Evolutionary conservation across 2,797 vertebrate species (phyloP).

Genomic region (Agapornis canus): DNA sequence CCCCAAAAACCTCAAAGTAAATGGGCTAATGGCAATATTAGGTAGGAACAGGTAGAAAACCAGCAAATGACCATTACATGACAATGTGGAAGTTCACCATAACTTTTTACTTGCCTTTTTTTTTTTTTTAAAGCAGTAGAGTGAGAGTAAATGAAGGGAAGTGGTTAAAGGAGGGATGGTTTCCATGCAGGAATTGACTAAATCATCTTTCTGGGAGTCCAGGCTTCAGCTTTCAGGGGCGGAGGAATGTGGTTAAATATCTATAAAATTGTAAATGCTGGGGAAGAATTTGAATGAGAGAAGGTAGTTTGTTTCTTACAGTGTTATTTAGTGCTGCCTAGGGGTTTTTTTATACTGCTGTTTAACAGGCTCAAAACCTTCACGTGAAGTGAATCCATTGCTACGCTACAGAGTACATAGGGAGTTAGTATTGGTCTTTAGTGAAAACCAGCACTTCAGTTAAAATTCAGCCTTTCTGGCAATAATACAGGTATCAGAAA

Average conservation of each 20-base stretch:
- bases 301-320: background rate
- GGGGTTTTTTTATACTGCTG: background rate
- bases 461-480: background rate
- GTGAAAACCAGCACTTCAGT: background rate
- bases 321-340: background rate
- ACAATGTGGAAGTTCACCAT: background rate
- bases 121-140: background rate
- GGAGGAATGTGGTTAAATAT: background rate
- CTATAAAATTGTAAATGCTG: background rate
- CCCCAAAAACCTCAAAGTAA: background rate
- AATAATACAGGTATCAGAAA: background rate
- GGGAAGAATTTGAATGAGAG: background rate
- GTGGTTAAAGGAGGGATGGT: background rate
- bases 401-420: rapidly evolving
- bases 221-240: background rate
- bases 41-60: background rate
- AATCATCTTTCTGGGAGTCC: background rate
- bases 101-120: background rate
- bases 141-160: background rate
- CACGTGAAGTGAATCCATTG: background rate
- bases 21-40: background rate
- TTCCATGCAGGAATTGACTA: background rate
- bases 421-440: background rate
- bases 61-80: background rate
- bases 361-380: background rate